Base-by-base conservation (phyloP, 2,113 vertebrate genomes). In the Phasianus colchicus region DNA sequence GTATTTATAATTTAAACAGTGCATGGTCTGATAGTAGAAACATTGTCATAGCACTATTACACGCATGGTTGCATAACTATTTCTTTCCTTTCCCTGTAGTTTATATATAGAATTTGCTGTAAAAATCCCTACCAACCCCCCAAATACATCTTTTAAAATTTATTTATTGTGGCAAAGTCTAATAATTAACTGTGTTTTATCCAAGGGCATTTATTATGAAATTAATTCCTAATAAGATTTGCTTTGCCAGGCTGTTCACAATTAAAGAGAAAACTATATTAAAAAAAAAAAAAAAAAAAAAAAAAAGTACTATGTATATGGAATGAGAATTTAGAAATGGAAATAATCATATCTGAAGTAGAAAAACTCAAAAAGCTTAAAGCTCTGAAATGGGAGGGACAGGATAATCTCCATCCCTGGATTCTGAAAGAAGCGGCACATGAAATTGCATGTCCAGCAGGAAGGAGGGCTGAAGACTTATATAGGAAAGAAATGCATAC, bases 181-280 rank as follows among this genome's bases (percentile, higher is more conserved):
- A 93, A 84, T 72, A 84, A 84, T 93, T 96, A 82, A 89, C 21
- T 55, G 50, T 81, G 87, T 94, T 86, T 96, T 93, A 91, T 90
- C 67, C 92, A 84, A 94, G n/a, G 20, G 50, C 42, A 60, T 96
- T 94, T 94, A 93, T 96, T 93, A 96, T 55, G 45, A 94, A 97
- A 97, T 95, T 95, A 96, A 96, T 93, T 94, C 75, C 77, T 82
- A 76, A 38, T 83, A 92, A 90, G 74, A 81, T 94, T 88, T 86
- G 50, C 73, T 94, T 92, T 92, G 61, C 45, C 54, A 83, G 89
- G 81, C 60, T 79, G 45, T 96, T 95, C 74, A 78, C 67, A 96
- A 97, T 95, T 96, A 96, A 96, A 97, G 96, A 92, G 86, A 91
- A 95, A 96, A 84, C 69, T 82, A 77, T 24, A 38, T 38, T 38